A percentile compares a stretch with the other conserved stretches of the same genome.
phyloP scores from a whole-genome alignment of 2,888 invertebrate genomes.

The Dryomyza anilis region DNA sequence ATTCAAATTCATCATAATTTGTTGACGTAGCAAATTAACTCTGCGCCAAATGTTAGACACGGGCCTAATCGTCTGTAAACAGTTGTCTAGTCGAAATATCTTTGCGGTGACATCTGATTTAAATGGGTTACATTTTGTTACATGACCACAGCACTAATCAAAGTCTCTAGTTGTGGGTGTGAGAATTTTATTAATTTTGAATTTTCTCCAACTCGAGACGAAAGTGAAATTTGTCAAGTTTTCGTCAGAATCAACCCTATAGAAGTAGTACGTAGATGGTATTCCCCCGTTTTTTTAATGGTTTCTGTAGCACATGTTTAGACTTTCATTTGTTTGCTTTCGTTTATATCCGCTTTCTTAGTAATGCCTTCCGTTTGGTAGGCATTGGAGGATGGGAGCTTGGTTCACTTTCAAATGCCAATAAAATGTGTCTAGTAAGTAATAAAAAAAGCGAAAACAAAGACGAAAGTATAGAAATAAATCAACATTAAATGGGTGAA shows the following conservation, averaged over 20 bases:
- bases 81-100: too few species aligned
- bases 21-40: neutral
- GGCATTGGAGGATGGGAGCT: too few species aligned
- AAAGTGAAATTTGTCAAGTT: too few species aligned
- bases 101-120: too few species aligned
- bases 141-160: too few species aligned
- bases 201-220: too few species aligned
- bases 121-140: too few species aligned
- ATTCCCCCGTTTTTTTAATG: neutral
- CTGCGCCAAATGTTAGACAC: neutral
- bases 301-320: slow-evolving; percentile 6
- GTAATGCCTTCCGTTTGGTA: slow-evolving; percentile 1
- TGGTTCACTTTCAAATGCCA: neutral
- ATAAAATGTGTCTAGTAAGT: neutral
- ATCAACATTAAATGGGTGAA: slow-evolving; percentile 11
- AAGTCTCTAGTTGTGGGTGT: neutral
- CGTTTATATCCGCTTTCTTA: neutral
- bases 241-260: too few species aligned
- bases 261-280: too few species aligned
- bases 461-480: neutral
- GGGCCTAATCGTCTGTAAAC: slow-evolving; percentile 9
- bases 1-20: neutral
- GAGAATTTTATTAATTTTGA: neutral
- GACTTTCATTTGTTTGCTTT: neutral
- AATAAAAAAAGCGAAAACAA: slow-evolving; percentile 1